phyloP scores from a whole-genome alignment of 1,140 invertebrate genomes.

The Drosophila tsacasi region DNA sequence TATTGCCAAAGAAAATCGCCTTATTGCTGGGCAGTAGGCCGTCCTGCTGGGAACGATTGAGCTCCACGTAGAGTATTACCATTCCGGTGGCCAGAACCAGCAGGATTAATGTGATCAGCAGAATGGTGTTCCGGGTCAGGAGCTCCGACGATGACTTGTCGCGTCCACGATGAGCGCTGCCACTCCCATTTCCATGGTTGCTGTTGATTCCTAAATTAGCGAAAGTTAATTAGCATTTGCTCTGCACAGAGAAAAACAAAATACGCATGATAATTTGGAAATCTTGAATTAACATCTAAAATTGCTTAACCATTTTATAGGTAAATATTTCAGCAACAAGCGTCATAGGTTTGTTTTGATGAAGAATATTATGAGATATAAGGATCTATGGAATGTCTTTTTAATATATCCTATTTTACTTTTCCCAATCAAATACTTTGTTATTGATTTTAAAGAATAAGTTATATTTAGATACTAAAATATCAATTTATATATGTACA shows the following conservation, averaged over 20 bases:
- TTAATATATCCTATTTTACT: too few relatives aligned
- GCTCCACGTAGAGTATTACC: conserved; percentile 64
- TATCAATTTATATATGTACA: background rate
- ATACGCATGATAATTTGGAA: background rate
- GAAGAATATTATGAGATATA: background rate
- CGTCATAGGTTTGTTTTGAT: background rate
- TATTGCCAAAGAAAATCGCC: conserved; percentile 74
- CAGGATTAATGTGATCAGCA: conserved; percentile 62
- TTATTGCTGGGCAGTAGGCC: background rate
- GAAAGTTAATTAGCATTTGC: conserved; percentile 35
- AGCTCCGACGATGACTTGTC: conserved; percentile 42
- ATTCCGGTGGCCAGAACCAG: conserved; percentile 61
- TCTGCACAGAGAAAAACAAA: background rate
- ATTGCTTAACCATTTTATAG: background rate
- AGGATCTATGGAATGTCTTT: background rate
- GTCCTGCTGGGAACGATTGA: conserved; percentile 27
- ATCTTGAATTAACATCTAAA: background rate
- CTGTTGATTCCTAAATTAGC: conserved; percentile 68
- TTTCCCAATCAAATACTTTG: background rate
- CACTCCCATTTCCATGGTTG: conserved; percentile 30
- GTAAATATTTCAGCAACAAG: background rate
- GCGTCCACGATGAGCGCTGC: conserved; percentile 7
- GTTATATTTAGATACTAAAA: background rate
- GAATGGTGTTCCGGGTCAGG: conserved; percentile 62
- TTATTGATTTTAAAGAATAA: background rate